Base-by-base conservation (phyloP, 2,113 vertebrate species). In the Chaenocephalus aceratus region DNA sequence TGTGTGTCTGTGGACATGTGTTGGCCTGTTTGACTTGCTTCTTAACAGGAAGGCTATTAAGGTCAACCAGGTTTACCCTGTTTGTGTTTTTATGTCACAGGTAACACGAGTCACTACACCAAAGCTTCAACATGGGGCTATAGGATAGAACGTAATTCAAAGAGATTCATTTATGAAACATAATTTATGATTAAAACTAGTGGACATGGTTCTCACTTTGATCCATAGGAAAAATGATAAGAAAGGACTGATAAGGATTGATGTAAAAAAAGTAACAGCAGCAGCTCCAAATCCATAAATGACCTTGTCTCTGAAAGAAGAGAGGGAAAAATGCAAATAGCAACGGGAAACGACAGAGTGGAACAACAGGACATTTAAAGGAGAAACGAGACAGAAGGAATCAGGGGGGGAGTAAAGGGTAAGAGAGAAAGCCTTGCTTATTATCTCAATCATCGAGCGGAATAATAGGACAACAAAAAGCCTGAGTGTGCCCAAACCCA, bases 381-480 rank as follows among this genome's bases (percentile, higher is more conserved):
- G 80, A 91, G 86, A 91, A 90, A 81, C 66, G 75, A 89, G 80
- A 90, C 68, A 90, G 88, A 90, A 83, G 83, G 80, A 61, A 56
- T 85, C 8, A 57, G 65, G 57, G 58, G 51, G 84, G 84, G 75
- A 30, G 56, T 75, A 72, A 66, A 87, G 85, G 83, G 75, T 82
- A 61, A 59, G 75, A 87, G 89, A 89, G 89, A 91, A 92, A 93
- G 89, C 87, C 83, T 79, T 70, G 85, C 87, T 92, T 94, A 95
- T 95, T 95, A 95, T 95, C 93, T 91, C 93, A 91, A 92, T 94
- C 95, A 94, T 87, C 87, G 85, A 93, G 94, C 93, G 94, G 94
- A 95, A 95, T 95, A 95, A 95, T 95, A 85, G 88, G 88, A 91
- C 92, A 91, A 93, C 93, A 94, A 93, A 93, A 94, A 94, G 91